Base-by-base conservation (phyloP, 2,797 vertebrate genomes). In the Enteromius argenteus region DNA sequence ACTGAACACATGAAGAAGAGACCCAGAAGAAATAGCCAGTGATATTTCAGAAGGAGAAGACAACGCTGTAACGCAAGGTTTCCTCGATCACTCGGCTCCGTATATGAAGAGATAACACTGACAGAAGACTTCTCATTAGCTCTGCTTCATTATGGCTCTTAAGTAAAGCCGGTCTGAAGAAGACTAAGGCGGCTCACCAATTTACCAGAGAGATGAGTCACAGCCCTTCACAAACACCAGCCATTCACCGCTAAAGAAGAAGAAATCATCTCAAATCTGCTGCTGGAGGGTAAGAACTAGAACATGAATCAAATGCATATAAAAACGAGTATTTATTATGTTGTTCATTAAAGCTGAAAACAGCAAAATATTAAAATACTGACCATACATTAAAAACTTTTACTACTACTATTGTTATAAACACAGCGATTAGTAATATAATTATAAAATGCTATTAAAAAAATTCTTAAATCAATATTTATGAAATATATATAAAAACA, bases 101-200 rank as follows among this genome's bases (percentile, higher is more conserved):
- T 17, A 42, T 60, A 53, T 53, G 39, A 58, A 46, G 27, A 46
- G 51, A 84, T 39, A 82, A 56, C 14, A 32, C 35, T 82, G 74
- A 69, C 67, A 67, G 62, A 35, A 79, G 68, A 67, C 71, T 71
- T 82, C 84, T 56, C 32, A 51, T 71, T 69, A 79, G 68, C 23
- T 68, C 49, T 42, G 78, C 80, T 82, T 86, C 78, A 87, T 80
- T 87, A 78, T 49, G 72, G 49, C 60, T 73, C 46, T 79, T 83
- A 83, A 86, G 81, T 88, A 82, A 82, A 49, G 80, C n/a, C 39
- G 5, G 23, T 21, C 60, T 72, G 67, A 81, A 67, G 77, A 86
- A 75, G 58, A 86, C 44, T 11, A 44, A 78, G 73, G 35, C 32
- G 21, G 39, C 46, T 35, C 39, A 5, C 66, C 53, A 86, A 56